phyloP scores from a whole-genome alignment of 1,140 invertebrate genomes.

The Neocloeon triangulifer region DNA sequence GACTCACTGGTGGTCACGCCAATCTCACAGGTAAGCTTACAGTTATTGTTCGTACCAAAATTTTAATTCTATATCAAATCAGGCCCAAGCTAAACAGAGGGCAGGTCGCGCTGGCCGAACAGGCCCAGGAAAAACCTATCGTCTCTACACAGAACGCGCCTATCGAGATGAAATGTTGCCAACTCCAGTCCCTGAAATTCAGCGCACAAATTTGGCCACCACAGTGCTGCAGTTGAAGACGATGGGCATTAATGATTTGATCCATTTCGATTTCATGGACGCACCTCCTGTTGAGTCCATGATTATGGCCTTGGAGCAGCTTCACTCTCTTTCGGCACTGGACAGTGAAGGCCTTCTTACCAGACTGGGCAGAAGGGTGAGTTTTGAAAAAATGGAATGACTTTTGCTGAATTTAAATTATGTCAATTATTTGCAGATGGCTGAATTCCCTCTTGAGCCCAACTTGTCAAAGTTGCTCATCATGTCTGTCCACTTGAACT shows the following conservation, averaged over 20 bases:
- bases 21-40: conserved; percentile 61
- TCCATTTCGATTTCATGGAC: conserved; percentile 99
- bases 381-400: conserved; percentile 10
- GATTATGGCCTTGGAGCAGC: conserved; percentile 90
- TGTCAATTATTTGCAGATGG: conserved; percentile 53
- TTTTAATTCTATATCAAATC: conserved; percentile 7
- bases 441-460: conserved; percentile 96
- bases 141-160: conserved; percentile 95
- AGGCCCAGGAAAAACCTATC: conserved; percentile 91
- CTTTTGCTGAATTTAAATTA: not conserved
- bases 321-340: conserved; percentile 90
- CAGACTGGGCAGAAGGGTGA: conserved; percentile 64
- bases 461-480: conserved; percentile 98
- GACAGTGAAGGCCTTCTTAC: conserved; percentile 94
- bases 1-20: conserved; percentile 97
- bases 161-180: conserved; percentile 97
- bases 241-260: conserved; percentile 98
- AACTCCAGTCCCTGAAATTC: conserved; percentile 97
- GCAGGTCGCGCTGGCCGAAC: conserved; percentile 90
- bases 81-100: conserved; percentile 92
- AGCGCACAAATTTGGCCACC: conserved; percentile 90
- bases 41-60: conserved; percentile 1
- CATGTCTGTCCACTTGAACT: conserved; percentile 96
- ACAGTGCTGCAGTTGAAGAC: conserved; percentile 92
- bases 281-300: conserved; percentile 91